A percentile compares a stretch with the other conserved stretches of the same genome.
phyloP scores from a whole-genome alignment of 2,888 invertebrate species.

The Bimastos eiseni region DNA sequence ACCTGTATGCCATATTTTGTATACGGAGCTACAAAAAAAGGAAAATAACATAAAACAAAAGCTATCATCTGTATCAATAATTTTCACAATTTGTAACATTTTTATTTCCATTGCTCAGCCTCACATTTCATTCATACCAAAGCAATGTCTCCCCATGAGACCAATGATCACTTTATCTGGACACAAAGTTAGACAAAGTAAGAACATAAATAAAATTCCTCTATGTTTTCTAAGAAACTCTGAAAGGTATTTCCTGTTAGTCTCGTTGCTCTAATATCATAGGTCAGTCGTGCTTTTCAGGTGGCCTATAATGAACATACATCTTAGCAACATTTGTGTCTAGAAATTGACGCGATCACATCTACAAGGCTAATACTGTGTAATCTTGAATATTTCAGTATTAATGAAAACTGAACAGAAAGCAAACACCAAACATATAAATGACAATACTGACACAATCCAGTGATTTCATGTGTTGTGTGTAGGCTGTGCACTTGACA shows the following conservation, averaged over 20 bases:
- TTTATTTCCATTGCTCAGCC: neutral
- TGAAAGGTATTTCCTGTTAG: neutral
- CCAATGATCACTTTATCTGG: neutral
- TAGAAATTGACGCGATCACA: no score
- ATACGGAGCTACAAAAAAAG: neutral
- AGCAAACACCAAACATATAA: neutral
- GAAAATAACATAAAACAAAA: neutral
- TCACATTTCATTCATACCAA: neutral
- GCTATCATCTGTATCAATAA: neutral
- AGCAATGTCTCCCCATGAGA: neutral
- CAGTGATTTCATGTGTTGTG: constrained; percentile 31
- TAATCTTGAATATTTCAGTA: neutral
- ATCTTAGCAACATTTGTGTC: neutral
- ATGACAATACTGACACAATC: constrained; percentile 25
- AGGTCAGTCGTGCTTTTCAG: neutral
- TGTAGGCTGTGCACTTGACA: neutral
- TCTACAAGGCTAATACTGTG: neutral
- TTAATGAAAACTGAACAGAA: neutral
- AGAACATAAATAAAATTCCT: neutral
- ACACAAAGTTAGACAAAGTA: neutral
- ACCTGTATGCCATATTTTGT: neutral
- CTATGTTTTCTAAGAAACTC: neutral
- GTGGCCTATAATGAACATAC: neutral
- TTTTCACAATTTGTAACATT: no score
- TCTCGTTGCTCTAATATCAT: neutral